phyloP scores from a whole-genome alignment of 2,888 invertebrate species.

The Diaperis boleti region DNA sequence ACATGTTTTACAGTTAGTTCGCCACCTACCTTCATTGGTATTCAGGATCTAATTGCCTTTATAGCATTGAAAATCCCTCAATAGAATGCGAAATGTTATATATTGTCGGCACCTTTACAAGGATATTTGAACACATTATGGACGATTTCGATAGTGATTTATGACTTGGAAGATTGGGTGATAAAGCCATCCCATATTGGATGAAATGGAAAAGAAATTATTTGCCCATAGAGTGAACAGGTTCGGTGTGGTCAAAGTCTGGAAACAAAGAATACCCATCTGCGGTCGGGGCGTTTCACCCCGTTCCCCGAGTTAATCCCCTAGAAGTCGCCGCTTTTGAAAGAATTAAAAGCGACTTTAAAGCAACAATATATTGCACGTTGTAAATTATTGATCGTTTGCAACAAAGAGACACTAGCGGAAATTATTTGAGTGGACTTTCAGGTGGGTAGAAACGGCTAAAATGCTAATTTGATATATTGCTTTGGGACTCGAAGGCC shows the following conservation, averaged over 20 bases:
- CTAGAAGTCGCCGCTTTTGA: conserved; percentile 19
- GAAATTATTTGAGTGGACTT: conserved; percentile 12
- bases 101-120: conserved; percentile 56
- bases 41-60: conserved; percentile 58
- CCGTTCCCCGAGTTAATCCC: conserved; percentile 24
- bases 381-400: conserved; percentile 37
- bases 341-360: conserved; percentile 35
- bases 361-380: conserved; percentile 34
- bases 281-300: conserved; percentile 19
- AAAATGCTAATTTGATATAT: conserved; percentile 26
- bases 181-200: conserved; percentile 45
- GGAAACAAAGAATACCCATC: conserved; percentile 33
- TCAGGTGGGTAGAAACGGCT: conserved; percentile 18
- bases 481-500: too few species aligned
- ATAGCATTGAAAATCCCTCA: conserved; percentile 50
- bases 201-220: conserved; percentile 37
- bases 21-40: conserved; percentile 59
- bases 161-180: conserved; percentile 54
- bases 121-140: conserved; percentile 55
- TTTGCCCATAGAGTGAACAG: conserved; percentile 29
- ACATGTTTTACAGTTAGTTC: conserved; percentile 58
- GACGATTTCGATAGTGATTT: conserved; percentile 56
- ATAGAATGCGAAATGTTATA: conserved; percentile 55
- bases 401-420: conserved; percentile 22
- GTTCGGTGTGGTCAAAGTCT: conserved; percentile 35